phyloP scores from a whole-genome alignment of 1,140 invertebrate species.

The Eriocheir sinensis region DNA sequence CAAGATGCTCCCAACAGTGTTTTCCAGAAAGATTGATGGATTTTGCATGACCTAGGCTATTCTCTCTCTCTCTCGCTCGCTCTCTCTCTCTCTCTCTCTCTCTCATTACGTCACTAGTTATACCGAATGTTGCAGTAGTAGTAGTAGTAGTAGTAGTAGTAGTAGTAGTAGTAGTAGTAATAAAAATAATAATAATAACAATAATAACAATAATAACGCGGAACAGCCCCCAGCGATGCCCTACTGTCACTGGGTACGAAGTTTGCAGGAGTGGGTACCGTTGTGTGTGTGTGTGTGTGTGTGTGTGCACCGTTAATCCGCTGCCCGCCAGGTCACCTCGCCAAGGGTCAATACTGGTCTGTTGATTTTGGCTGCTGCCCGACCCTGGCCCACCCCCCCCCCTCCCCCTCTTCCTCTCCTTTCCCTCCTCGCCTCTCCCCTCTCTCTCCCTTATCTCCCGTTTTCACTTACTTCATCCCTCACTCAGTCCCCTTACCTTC shows the following conservation, averaged over 20 bases:
- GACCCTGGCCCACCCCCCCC: neutral
- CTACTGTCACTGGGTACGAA: neutral
- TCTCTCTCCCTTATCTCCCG: no score
- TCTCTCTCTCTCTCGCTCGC: neutral
- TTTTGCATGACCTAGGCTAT: neutral
- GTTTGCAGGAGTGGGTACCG: neutral
- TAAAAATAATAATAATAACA: no score
- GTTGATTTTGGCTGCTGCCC: neutral
- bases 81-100: slow-evolving; percentile 22
- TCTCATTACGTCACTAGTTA: no score
- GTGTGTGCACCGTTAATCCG: slow-evolving; percentile 36
- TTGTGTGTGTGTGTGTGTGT: slow-evolving; percentile 62
- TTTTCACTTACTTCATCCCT: no score
- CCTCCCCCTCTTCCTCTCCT: neutral
- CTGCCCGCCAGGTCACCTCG: neutral
- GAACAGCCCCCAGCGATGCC: no score
- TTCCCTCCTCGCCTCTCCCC: neutral
- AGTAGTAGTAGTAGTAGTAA: no score
- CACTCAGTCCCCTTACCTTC: neutral
- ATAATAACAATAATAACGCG: no score
- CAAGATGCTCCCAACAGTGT: neutral
- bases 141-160: no score
- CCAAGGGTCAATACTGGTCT: neutral
- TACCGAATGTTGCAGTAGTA: no score
- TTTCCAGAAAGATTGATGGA: neutral